A percentile compares a stretch with the other conserved stretches of the same genome.
Evolutionary conservation across 2,113 vertebrate species (phyloP).

Genomic region (Trogon surrucura): DNA sequence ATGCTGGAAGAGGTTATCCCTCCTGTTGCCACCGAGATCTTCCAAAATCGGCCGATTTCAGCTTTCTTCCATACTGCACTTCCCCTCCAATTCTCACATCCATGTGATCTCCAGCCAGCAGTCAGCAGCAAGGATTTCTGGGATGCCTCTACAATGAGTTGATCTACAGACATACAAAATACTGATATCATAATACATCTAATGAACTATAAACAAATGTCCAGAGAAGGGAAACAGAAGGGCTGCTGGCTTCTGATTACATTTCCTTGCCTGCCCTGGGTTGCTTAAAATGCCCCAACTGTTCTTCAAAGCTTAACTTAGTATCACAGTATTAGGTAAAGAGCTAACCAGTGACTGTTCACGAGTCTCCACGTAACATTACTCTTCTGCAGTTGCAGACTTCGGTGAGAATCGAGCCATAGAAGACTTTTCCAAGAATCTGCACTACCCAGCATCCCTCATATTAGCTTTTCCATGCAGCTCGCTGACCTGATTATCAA

Average conservation of each 20-base stretch:
- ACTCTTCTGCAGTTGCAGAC: neutral
- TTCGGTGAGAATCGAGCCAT: neutral
- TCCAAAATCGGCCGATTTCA: neutral
- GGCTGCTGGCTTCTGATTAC: neutral
- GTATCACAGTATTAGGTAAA: neutral
- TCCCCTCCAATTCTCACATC: neutral
- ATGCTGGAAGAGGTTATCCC: neutral
- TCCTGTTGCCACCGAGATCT: neutral
- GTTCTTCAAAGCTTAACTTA: neutral
- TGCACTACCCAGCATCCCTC: neutral
- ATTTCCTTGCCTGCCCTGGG: neutral
- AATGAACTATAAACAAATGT: neutral
- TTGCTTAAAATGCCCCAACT: neutral
- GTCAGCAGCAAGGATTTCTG: neutral
- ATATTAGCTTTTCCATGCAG: accelerated
- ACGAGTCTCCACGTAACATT: neutral
- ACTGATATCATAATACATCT: neutral
- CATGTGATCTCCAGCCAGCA: neutral
- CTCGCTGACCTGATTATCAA: neutral
- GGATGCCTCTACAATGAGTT: neutral
- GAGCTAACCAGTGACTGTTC: neutral
- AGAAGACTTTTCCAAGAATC: neutral
- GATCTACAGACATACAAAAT: neutral
- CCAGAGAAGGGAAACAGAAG: neutral
- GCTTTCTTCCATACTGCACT: neutral